These are phyloP conservation scores for Eurystomus gularis DNA, from an alignment of 2,113 vertebrate species.

Conservation along the genomic window DNA sequence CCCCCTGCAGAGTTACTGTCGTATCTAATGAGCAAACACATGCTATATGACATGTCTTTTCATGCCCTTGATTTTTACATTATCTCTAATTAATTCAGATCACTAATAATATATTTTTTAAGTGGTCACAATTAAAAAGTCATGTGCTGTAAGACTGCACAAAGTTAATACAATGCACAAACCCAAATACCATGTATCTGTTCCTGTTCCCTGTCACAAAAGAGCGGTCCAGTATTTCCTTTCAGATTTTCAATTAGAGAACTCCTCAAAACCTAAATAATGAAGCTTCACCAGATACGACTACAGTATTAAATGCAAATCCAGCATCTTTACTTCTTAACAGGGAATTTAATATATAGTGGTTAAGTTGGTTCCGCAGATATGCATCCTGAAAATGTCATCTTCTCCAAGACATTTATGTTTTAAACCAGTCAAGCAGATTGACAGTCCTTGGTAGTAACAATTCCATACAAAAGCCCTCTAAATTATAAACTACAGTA, in stretches of 20 bases:
- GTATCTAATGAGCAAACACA: conserved; percentile 38
- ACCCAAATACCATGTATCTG: background rate
- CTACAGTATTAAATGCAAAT: background rate
- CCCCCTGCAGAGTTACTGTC: conserved; percentile 17
- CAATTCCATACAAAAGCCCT: background rate
- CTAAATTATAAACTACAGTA: background rate
- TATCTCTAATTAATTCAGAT: conserved; percentile 32
- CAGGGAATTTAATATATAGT: background rate
- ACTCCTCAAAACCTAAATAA: background rate
- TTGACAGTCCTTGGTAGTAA: background rate
- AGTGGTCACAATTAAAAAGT: background rate
- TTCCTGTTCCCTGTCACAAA: background rate
- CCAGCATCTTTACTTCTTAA: background rate
- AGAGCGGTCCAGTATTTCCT: background rate
- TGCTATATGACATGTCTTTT: conserved; percentile 1
- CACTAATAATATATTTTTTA: conserved; percentile 7
- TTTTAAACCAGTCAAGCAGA: background rate
- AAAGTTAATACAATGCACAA: background rate
- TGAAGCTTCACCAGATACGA: background rate
- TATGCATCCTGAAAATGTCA: background rate
- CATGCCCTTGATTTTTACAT: conserved; percentile 32
- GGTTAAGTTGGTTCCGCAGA: background rate
- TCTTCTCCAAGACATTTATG: background rate
- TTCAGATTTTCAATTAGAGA: background rate
- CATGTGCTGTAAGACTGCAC: background rate